A percentile compares a stretch with the other conserved stretches of the same genome.
Evolutionary conservation across 2,888 invertebrate species (phyloP).

Genomic region (Helleia helle): DNA sequence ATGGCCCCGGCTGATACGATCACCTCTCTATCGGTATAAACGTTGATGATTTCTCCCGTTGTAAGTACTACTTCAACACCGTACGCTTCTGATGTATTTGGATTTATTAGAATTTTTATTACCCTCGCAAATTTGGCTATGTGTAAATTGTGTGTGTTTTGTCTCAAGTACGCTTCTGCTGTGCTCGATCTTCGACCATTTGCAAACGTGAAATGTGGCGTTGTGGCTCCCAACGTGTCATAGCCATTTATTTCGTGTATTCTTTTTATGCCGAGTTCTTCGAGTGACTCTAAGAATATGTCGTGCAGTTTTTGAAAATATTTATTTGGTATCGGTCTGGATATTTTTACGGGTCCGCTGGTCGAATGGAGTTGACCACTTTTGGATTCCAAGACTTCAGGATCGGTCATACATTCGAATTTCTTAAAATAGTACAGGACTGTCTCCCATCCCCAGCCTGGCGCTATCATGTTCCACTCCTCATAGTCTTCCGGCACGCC

Average conservation of each 20-base stretch:
- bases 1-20: slow-evolving; percentile 51
- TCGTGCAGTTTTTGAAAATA: slow-evolving; percentile 26
- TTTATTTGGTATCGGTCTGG: slow-evolving; percentile 26
- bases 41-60: slow-evolving; percentile 30
- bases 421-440: slow-evolving; percentile 33
- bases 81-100: slow-evolving; percentile 28
- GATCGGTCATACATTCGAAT: slow-evolving; percentile 31
- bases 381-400: slow-evolving; percentile 18
- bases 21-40: slow-evolving; percentile 42
- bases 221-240: slow-evolving; percentile 26
- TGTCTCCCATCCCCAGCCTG: slow-evolving; percentile 32
- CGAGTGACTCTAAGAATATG: slow-evolving; percentile 25
- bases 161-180: slow-evolving; percentile 45
- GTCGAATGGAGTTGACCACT: slow-evolving; percentile 28
- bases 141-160: slow-evolving; percentile 38
- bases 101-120: slow-evolving; percentile 43
- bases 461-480: slow-evolving; percentile 28
- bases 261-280: slow-evolving; percentile 31
- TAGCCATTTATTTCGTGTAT: slow-evolving; percentile 30
- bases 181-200: slow-evolving; percentile 50
- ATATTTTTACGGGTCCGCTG: slow-evolving; percentile 30
- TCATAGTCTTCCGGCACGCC: slow-evolving; percentile 33
- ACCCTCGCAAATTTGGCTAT: slow-evolving; percentile 44
- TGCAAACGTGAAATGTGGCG: slow-evolving; percentile 33
- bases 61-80: slow-evolving; percentile 39